A percentile compares a stretch with the other conserved stretches of the same genome.
Conservation (phyloP, 1,140 invertebrate genomes). For the Plectrocnemia conspersa region DNA sequence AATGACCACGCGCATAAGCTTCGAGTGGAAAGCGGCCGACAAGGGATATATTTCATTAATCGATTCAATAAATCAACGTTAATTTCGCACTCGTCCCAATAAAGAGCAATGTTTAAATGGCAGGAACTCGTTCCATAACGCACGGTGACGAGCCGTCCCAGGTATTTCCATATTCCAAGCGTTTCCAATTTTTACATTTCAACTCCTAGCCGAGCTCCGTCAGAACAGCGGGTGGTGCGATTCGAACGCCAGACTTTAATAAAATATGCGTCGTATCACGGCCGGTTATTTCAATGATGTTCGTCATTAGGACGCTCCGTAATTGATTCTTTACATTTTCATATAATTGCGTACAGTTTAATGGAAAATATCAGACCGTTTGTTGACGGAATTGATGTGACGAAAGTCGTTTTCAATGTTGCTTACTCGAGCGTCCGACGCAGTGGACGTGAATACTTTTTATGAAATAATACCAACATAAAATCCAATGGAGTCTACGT, state of each 20-base stretch:
- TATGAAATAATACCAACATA: too few species aligned
- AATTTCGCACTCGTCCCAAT: slow-evolving; percentile 23
- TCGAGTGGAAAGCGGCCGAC: too few species aligned
- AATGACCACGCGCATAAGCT: too few species aligned
- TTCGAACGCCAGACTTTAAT: slow-evolving; percentile 21
- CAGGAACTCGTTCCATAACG: slow-evolving; percentile 4
- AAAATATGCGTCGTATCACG: slow-evolving; percentile 13
- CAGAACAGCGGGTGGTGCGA: slow-evolving; percentile 22
- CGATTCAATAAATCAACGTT: slow-evolving; percentile 29
- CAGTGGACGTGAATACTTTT: slow-evolving; percentile 2
- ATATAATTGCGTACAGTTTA: too few species aligned
- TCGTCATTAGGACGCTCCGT: background rate
- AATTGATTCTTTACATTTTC: too few species aligned
- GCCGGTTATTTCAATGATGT: background rate
- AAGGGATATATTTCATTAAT: slow-evolving; percentile 25
- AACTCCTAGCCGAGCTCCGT: slow-evolving; percentile 6
- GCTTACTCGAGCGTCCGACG: too few species aligned
- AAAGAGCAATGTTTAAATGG: slow-evolving; percentile 23
- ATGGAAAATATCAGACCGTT: too few species aligned
- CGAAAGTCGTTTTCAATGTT: background rate
- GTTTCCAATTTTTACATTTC: slow-evolving; percentile 13
- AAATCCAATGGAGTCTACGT: too few species aligned
- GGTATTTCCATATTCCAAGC: background rate
- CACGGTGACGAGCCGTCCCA: background rate
- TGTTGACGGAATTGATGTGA: too few species aligned